These are phyloP conservation scores for Oreocharis arfaki DNA, from an alignment of 2,113 vertebrate species.

Conservation along the genomic window DNA sequence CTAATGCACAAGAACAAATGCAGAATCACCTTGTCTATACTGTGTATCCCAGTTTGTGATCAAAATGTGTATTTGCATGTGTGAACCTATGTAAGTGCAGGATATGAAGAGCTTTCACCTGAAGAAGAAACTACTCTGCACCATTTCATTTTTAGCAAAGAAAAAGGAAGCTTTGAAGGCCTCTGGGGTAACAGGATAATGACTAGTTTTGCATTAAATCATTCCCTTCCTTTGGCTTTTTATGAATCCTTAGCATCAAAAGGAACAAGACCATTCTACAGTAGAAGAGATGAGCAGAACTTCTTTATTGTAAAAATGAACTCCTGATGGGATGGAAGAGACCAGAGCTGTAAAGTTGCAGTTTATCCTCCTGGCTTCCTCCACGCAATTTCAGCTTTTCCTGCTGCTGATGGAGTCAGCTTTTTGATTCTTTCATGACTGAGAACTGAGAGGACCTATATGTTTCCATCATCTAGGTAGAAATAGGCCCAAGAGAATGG, in stretches of 20 bases:
- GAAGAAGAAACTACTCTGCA: slow-evolving; percentile 16
- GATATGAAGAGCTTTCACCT: slow-evolving; percentile 26
- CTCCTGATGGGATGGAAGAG: neutral
- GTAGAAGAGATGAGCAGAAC: neutral
- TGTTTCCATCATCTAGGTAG: neutral
- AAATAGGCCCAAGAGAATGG: neutral
- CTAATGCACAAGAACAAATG: slow-evolving; percentile 10
- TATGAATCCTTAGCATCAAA: slow-evolving; percentile 7
- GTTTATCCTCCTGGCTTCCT: neutral
- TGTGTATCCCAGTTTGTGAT: neutral
- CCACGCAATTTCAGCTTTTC: neutral
- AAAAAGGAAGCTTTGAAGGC: neutral
- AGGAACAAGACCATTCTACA: neutral
- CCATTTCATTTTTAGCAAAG: slow-evolving; percentile 17
- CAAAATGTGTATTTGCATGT: slow-evolving; percentile 42
- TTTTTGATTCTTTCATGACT: slow-evolving; percentile 8
- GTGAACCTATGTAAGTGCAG: slow-evolving; percentile 13
- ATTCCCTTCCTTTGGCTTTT: neutral
- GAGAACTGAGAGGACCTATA: neutral
- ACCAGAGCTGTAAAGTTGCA: neutral
- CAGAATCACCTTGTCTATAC: neutral
- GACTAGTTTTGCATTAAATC: neutral
- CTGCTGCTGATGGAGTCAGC: neutral
- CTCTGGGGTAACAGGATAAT: neutral
- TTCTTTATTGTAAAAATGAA: neutral